Base-by-base conservation (phyloP, 2,113 vertebrate species). In the Syrrhaptes paradoxus region DNA sequence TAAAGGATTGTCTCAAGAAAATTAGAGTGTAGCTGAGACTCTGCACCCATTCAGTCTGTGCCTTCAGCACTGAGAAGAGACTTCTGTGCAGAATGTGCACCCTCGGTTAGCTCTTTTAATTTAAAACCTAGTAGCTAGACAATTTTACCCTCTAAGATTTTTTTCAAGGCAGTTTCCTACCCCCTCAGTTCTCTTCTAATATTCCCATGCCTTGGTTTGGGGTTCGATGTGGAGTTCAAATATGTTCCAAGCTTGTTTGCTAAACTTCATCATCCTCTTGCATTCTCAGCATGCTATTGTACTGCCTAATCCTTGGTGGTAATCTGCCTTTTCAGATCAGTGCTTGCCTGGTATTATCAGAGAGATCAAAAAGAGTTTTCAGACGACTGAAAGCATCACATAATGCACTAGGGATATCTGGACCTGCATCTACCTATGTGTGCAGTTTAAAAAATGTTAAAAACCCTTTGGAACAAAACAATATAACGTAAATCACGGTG, bases 321-420 rank as follows among this genome's bases (percentile, higher is more conserved):
- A 94, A 96, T 96, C 94, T 96, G 87, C 68, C 96, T 96, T 96
- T 97, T 97, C 95, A 96, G 93, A 96, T 94, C 96, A 96, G 88
- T 94, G 95, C 96, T 90, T 96, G 95, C 72, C 92, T 97, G 95
- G 93, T 96, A 96, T 96, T 96, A 96, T 96, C 95, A 90, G 79
- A 80, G 75, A 90, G 93, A 96, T 96, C 96, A 96, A 94, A 94
- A 96, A 88, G 75, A 87, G 63, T 94, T 95, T 97, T 96, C 93
- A 96, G 75, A 81, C 93, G 88, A 93, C 85, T 96, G 86, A 97
- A 96, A 79, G 75, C 87, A 94, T 95, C 90, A 86, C 54, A 93
- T 94, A 94, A 95, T 57, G 41, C 76, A 90, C 79, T 52, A 48
- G 49, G 28, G 32, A 66, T 94, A 95, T 93, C 90, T 95, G 92